Evolutionary conservation across 2,113 vertebrate species (phyloP), one percentile per base, ranked within the genome.

Genomic region (Lophotis ruficrista): DNA sequence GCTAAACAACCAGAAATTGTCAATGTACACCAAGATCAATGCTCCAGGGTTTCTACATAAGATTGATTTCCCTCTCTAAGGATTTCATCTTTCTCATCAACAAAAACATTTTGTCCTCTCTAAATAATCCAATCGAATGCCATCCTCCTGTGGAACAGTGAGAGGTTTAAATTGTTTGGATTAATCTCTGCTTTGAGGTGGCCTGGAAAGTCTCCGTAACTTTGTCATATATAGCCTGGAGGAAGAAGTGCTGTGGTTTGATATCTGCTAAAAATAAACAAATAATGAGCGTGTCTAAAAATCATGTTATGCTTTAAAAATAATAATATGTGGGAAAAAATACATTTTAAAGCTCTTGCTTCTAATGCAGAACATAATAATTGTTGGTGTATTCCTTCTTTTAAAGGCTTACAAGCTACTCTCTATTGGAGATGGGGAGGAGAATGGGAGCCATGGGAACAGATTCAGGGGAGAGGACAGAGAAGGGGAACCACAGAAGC

Each of bases 61-160:
- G 98, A 99, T 99, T 98, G 98, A 99, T 98, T 98, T 98, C 97
- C 78, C 97, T 98, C 98, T 99, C 98, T 81, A 96, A 98, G 98
- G 98, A 98, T 98, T 99, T 98, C 98, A 96, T 98, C 97, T 91
- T 82, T 97, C 98, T 98, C 98, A 98, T 98, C 99, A 98, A 99
- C 98, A 98, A 98, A 98, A 98, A 98, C 98, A 97, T 98, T 98
- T 97, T 98, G 98, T 98, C 98, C 98, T 98, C 96, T 98, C 98
- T 98, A 98, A 98, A 98, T 98, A 98, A 98, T 98, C 97, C 73
- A 98, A 98, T 98, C 97, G 97, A 98, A 98, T 94, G 95, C 90
- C 91, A 97, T 97, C 95, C 89, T 98, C 96, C 96, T 78, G 66
- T 83, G 79, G 94, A 97, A 96, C 97, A 71, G 64, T 47, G 41